Evolutionary conservation across 2,797 vertebrate species (phyloP).

Genomic region (Passerculus sandwichensis): DNA sequence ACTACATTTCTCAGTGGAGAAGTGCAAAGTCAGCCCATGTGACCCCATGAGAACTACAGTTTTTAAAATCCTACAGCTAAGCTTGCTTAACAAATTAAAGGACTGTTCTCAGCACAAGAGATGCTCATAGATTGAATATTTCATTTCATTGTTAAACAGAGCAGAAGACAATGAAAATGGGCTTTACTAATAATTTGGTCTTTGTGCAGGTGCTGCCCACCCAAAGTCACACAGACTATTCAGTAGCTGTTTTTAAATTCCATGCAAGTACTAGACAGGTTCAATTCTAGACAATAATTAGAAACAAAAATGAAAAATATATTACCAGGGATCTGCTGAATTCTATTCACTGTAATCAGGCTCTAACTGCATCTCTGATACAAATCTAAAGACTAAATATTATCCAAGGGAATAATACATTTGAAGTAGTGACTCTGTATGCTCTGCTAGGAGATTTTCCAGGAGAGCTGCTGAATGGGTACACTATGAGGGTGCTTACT

Average conservation of each 20-base stretch:
- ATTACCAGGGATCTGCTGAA: neutral
- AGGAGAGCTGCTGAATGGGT: neutral
- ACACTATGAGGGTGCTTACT: neutral
- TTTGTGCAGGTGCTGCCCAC: neutral
- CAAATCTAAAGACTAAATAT: neutral
- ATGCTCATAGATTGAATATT: neutral
- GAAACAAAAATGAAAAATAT: neutral
- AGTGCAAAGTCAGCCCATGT: slow-evolving; percentile 25
- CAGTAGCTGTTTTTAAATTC: neutral
- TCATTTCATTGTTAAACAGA: neutral
- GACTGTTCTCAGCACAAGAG: neutral
- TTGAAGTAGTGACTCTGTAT: neutral
- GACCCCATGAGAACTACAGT: neutral
- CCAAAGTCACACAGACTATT: neutral
- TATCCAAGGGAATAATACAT: neutral
- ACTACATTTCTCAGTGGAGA: neutral
- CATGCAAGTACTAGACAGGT: neutral
- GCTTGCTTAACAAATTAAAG: neutral
- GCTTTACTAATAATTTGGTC: neutral
- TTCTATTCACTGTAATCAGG: neutral
- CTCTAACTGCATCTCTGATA: neutral
- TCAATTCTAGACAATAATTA: neutral
- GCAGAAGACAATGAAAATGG: neutral
- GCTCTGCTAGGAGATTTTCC: neutral
- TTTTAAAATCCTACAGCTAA: neutral